Evolutionary conservation across 2,113 vertebrate species (phyloP).

Genomic region (Origma solitaria): DNA sequence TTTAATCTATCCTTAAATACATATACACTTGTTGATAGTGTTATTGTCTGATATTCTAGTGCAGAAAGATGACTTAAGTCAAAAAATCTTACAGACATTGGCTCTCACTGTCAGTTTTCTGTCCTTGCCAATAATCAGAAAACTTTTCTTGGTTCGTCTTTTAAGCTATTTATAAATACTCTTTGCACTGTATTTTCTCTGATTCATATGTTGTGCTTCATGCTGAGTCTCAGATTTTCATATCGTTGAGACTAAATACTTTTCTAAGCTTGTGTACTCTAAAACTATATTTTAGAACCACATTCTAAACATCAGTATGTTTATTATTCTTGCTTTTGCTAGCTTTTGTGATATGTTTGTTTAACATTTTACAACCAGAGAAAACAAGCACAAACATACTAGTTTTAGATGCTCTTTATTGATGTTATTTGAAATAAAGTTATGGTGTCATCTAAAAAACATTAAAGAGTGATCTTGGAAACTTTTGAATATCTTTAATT

Average conservation of each 20-base stretch:
- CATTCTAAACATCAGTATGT: background rate
- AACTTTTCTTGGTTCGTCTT: background rate
- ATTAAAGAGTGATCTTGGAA: background rate
- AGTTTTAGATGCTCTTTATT: background rate
- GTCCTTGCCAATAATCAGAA: background rate
- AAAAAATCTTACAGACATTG: background rate
- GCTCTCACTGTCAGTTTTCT: background rate
- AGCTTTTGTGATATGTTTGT: background rate
- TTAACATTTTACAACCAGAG: background rate
- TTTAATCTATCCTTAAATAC: background rate
- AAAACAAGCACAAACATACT: background rate
- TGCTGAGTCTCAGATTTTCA: background rate
- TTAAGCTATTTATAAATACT: background rate
- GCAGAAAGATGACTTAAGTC: background rate
- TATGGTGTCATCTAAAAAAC: background rate
- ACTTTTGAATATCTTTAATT: background rate
- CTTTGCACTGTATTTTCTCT: background rate
- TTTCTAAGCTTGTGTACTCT: background rate
- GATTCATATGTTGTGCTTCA: background rate
- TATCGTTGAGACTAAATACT: rapidly evolving
- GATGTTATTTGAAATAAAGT: background rate
- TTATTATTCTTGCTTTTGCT: background rate
- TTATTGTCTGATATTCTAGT: background rate
- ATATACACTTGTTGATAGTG: background rate
- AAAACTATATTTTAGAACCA: background rate